These are phyloP conservation scores for Karalla daura DNA, from an alignment of 2,797 vertebrate genomes.

Conservation along the genomic window DNA sequence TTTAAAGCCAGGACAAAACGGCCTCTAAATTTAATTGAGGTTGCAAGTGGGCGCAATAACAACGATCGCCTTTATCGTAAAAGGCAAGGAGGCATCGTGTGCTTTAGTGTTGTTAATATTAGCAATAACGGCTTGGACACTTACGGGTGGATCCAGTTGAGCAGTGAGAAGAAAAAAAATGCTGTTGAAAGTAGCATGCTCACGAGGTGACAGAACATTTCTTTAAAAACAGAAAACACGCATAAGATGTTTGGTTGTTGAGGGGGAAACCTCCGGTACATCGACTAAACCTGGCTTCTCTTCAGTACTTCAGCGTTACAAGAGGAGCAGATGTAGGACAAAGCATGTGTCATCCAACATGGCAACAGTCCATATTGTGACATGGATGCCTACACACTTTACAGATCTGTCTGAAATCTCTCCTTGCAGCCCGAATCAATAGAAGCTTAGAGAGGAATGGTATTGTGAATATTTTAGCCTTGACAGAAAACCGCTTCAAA, in stretches of 20 bases:
- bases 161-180: slow-evolving; percentile 7
- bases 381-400: slow-evolving; percentile 59
- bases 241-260: slow-evolving; percentile 48
- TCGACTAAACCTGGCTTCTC: slow-evolving; percentile 40
- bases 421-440: slow-evolving; percentile 57
- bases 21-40: slow-evolving; percentile 84
- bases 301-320: slow-evolving; percentile 25
- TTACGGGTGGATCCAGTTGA: slow-evolving; percentile 31
- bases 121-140: slow-evolving; percentile 45
- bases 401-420: slow-evolving; percentile 63
- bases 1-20: slow-evolving; percentile 79
- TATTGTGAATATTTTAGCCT: slow-evolving; percentile 56
- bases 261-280: slow-evolving; percentile 20
- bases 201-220: slow-evolving; percentile 27
- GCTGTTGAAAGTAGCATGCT: slow-evolving; percentile 1
- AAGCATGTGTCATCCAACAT: slow-evolving; percentile 56
- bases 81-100: slow-evolving; percentile 60
- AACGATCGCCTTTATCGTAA: slow-evolving; percentile 74
- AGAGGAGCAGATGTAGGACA: slow-evolving; percentile 43
- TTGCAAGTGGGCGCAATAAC: slow-evolving; percentile 77
- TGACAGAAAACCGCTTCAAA: slow-evolving; percentile 61
- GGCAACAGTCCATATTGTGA: slow-evolving; percentile 62
- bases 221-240: slow-evolving; percentile 4
- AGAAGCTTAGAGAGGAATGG: slow-evolving; percentile 53
- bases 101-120: slow-evolving; percentile 54